These are phyloP conservation scores for Exocentrus adspersus DNA, from an alignment of 2,888 invertebrate genomes.

Conservation along the genomic window DNA sequence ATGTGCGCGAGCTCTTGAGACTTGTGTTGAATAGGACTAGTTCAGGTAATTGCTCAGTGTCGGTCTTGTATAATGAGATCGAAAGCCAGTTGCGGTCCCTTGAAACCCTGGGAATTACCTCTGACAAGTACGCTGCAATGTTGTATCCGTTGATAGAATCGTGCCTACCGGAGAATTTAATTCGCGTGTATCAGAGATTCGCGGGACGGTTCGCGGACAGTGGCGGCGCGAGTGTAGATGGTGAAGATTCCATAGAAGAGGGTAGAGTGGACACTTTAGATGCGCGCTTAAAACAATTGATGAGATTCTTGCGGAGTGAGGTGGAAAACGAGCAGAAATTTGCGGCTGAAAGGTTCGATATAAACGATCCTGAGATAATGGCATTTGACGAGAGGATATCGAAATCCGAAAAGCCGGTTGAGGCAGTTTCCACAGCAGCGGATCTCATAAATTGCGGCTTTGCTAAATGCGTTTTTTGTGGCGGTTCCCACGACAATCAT, in stretches of 20 bases:
- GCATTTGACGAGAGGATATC: background rate
- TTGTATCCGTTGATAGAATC: constrained; percentile 51
- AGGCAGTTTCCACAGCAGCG: background rate
- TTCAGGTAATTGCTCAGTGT: too few relatives aligned
- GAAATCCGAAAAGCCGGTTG: background rate
- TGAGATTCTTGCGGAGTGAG: constrained; percentile 1
- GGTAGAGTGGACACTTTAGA: background rate
- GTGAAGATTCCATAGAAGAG: background rate
- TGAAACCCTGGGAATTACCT: constrained; percentile 45
- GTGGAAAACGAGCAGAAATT: background rate
- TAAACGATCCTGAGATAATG: too few relatives aligned
- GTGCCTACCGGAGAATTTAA: constrained; percentile 44
- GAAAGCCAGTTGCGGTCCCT: constrained; percentile 48
- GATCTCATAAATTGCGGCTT: constrained; percentile 13
- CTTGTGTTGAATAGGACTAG: constrained; percentile 44
- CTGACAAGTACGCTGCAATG: constrained; percentile 46
- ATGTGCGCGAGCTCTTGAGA: constrained; percentile 29
- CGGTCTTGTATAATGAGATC: constrained; percentile 49
- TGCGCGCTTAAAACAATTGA: background rate
- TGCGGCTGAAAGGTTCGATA: background rate
- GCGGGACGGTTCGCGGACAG: too few relatives aligned
- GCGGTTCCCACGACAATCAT: constrained; percentile 11
- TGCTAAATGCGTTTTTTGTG: constrained; percentile 18
- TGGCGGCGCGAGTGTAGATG: too few relatives aligned
- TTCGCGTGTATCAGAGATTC: constrained; percentile 43